Evolutionary conservation across 2,797 vertebrate genomes (phyloP).

Genomic region (Glyptemys insculpta): DNA sequence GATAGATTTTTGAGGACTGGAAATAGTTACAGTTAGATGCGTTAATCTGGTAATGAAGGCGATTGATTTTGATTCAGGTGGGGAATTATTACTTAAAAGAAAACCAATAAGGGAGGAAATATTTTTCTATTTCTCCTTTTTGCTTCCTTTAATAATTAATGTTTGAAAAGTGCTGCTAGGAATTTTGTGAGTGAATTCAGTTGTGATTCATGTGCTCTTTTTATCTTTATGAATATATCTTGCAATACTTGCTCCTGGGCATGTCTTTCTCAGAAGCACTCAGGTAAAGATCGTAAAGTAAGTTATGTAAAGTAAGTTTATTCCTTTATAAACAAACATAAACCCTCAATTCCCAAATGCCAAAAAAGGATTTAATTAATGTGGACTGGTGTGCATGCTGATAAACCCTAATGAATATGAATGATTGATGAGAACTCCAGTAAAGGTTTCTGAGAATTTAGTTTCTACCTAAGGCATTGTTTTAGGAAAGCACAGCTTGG

Average conservation of each 20-base stretch:
- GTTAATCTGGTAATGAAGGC: background rate
- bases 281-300: conserved; percentile 12
- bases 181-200: background rate
- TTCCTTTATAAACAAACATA: conserved; percentile 30
- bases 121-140: background rate
- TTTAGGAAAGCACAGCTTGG: rapidly evolving
- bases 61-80: background rate
- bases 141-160: background rate
- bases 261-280: background rate
- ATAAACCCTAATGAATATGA: conserved; percentile 72
- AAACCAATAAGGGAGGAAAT: background rate
- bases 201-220: background rate
- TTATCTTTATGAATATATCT: background rate
- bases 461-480: conserved; percentile 63
- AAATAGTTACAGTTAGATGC: background rate
- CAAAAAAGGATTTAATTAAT: conserved; percentile 68
- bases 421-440: conserved; percentile 58
- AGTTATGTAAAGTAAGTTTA: conserved; percentile 51
- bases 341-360: conserved; percentile 58
- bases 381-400: conserved; percentile 56
- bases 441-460: conserved; percentile 64
- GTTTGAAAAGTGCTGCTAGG: background rate
- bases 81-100: background rate
- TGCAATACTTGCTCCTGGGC: background rate
- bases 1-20: background rate